Percentiles rank a stretch among this genome's conserved stretches.
phyloP scores from a whole-genome alignment of 2,888 invertebrate genomes.

The Ectemnius continuus region DNA sequence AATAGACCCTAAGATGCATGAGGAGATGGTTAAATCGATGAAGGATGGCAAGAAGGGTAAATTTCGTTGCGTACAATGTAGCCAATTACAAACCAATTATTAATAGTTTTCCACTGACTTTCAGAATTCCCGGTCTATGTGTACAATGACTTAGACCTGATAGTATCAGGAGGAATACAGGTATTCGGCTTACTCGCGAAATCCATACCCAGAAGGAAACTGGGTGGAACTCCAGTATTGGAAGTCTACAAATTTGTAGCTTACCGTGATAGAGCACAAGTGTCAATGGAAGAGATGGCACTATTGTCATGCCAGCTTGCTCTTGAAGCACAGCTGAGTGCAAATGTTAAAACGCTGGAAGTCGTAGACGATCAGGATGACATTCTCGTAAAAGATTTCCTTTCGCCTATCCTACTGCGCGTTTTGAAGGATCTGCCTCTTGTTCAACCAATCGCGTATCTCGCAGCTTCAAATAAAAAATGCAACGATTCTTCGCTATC shows the following conservation, averaged over 20 bases:
- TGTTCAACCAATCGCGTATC: conserved; percentile 83
- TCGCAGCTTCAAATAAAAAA: conserved; percentile 75
- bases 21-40: no score
- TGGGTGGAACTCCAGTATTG: conserved; percentile 79
- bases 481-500: conserved; percentile 79
- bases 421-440: conserved; percentile 84
- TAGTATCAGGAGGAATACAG: conserved; percentile 81
- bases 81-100: no score
- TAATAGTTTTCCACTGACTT: neutral
- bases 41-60: no score
- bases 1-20: conserved; percentile 79
- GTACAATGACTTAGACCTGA: conserved; percentile 75
- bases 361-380: conserved; percentile 66
- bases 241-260: conserved; percentile 81
- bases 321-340: conserved; percentile 78
- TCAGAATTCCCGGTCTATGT: conserved; percentile 75
- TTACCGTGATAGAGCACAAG: conserved; percentile 60
- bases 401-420: conserved; percentile 81
- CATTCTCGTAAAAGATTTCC: conserved; percentile 67
- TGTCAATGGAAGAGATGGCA: conserved; percentile 59
- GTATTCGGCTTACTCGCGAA: conserved; percentile 81
- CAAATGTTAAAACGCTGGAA: conserved; percentile 73
- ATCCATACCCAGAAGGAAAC: conserved; percentile 79
- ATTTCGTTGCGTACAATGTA: no score
- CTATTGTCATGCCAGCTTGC: conserved; percentile 78